Conservation (phyloP, 2,113 vertebrate species). For the Xenus cinereus region DNA sequence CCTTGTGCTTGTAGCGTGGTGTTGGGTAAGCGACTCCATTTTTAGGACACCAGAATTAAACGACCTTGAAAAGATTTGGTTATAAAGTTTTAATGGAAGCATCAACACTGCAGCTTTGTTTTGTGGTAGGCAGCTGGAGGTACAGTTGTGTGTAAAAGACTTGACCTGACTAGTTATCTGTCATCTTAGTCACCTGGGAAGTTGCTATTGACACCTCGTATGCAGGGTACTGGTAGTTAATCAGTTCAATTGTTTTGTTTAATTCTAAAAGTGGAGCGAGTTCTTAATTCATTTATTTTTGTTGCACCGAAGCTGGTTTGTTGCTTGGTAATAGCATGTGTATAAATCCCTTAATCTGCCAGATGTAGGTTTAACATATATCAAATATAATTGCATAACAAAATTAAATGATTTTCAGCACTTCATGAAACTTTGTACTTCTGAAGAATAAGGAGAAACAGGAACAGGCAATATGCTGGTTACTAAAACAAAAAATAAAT, state of each 20-base stretch:
- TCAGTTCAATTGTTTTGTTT: not conserved
- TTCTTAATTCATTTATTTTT: not conserved
- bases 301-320: not conserved
- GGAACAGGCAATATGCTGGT: not conserved
- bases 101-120: not conserved
- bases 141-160: fast-evolving
- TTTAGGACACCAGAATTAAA: not conserved
- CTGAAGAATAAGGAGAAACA: not conserved
- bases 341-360: not conserved
- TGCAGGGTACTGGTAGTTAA: not conserved
- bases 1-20: fast-evolving
- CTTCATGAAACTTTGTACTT: not conserved
- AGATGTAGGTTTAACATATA: not conserved
- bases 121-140: not conserved
- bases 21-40: not conserved
- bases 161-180: not conserved
- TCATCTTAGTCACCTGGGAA: too few relatives aligned
- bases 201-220: not conserved
- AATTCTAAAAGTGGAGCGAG: not conserved
- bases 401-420: not conserved
- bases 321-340: not conserved
- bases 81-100: not conserved
- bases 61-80: fast-evolving
- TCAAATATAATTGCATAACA: not conserved
- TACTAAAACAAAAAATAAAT: not conserved